These are phyloP conservation scores for Halyomorpha halys DNA, from an alignment of 1,140 invertebrate species.

Conservation along the genomic window DNA sequence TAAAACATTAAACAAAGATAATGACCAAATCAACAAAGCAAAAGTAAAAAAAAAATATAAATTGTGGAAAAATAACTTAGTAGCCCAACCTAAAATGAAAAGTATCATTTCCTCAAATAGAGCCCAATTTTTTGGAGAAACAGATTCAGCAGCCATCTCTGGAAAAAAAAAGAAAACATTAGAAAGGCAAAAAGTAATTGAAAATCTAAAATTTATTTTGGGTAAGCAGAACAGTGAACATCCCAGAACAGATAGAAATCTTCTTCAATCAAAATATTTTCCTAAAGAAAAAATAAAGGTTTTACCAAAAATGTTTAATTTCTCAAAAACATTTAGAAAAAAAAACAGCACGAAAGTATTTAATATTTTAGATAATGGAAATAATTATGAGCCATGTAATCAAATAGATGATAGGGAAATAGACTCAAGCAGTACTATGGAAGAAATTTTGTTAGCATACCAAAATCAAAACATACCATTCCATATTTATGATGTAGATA, in stretches of 20 bases:
- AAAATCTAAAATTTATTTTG: constrained; percentile 7
- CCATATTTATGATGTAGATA: no score
- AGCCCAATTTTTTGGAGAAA: neutral
- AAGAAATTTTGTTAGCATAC: no score
- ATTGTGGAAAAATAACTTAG: neutral
- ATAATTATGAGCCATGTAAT: neutral
- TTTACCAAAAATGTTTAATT: neutral
- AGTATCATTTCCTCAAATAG: neutral
- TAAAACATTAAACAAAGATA: neutral
- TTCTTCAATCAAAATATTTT: neutral
- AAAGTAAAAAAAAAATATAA: neutral
- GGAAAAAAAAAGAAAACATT: neutral
- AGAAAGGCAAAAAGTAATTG: neutral
- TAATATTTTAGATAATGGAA: neutral
- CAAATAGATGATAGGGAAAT: neutral
- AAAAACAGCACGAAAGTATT: neutral
- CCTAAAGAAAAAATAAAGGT: neutral
- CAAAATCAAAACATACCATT: no score
- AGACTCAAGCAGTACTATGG: no score
- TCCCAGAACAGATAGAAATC: neutral
- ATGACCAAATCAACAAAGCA: neutral
- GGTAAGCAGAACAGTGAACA: neutral
- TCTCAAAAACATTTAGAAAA: neutral
- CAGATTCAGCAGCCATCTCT: neutral
- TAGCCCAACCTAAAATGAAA: neutral